Evolutionary conservation across 2,888 invertebrate genomes (phyloP).

Genomic region (Tachina fera): DNA sequence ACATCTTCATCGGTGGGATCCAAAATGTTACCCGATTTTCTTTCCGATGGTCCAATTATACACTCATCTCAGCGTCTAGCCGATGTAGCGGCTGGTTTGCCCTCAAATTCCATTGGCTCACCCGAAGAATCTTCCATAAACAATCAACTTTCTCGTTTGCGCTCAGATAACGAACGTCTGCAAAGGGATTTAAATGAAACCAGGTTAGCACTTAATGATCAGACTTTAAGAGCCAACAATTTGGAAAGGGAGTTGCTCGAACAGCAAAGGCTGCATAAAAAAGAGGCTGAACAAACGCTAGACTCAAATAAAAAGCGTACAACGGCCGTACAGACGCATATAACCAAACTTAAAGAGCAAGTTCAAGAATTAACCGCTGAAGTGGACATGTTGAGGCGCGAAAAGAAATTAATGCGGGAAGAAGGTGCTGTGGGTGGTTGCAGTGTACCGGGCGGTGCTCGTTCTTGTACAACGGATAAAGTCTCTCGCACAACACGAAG

Average conservation of each 20-base stretch:
- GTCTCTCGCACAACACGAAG: slow-evolving; percentile 61
- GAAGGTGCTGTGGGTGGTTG: slow-evolving; percentile 83
- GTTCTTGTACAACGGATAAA: slow-evolving; percentile 64
- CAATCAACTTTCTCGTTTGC: slow-evolving; percentile 78
- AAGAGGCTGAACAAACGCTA: slow-evolving; percentile 85
- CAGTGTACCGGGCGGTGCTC: slow-evolving; percentile 72
- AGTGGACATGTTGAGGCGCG: slow-evolving; percentile 83
- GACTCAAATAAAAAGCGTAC: slow-evolving; percentile 86
- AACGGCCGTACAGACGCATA: slow-evolving; percentile 85
- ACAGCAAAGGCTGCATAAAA: slow-evolving; percentile 84
- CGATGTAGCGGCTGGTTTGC: slow-evolving; percentile 82
- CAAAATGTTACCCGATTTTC: slow-evolving; percentile 86
- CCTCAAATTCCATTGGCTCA: slow-evolving; percentile 81
- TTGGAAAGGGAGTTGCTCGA: slow-evolving; percentile 85
- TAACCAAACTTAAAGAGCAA: slow-evolving; percentile 87
- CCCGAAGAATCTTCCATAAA: slow-evolving; percentile 79
- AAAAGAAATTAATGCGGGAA: slow-evolving; percentile 84
- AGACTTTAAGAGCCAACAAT: slow-evolving; percentile 84
- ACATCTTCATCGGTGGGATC: slow-evolving; percentile 70
- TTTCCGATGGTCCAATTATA: slow-evolving; percentile 87
- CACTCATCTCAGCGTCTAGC: slow-evolving; percentile 83
- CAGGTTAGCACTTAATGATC: slow-evolving; percentile 84
- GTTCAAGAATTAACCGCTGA: slow-evolving; percentile 87
- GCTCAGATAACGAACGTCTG: slow-evolving; percentile 83
- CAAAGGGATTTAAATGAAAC: slow-evolving; percentile 85